Evolutionary conservation across 1,140 invertebrate species (phyloP).

Genomic region (Papilio polytes): DNA sequence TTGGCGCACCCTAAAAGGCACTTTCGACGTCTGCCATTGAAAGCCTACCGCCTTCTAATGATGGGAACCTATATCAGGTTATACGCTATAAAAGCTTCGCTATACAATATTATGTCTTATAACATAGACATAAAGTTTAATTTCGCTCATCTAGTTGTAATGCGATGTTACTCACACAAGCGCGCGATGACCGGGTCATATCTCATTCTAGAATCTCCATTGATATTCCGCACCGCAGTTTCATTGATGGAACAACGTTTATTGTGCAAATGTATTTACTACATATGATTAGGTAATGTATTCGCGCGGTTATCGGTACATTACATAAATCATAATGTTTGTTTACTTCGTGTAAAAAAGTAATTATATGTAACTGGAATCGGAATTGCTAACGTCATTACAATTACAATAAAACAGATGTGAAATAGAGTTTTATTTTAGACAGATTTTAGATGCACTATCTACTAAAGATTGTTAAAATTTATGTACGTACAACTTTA

Average conservation of each 20-base stretch:
- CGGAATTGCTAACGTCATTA: no score
- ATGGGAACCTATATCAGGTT: conserved; percentile 37
- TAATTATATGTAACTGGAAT: neutral
- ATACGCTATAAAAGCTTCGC: conserved; percentile 25
- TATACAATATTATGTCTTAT: conserved; percentile 34
- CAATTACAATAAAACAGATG: no score
- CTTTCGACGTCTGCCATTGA: conserved; percentile 38
- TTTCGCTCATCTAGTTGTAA: conserved; percentile 28
- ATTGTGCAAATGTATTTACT: conserved; percentile 27
- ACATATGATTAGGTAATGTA: conserved; percentile 1
- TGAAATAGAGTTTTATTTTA: no score
- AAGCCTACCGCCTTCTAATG: conserved; percentile 32
- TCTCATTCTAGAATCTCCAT: conserved; percentile 74
- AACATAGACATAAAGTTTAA: conserved; percentile 35
- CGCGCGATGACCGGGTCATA: conserved; percentile 68
- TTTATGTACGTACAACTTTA: no score
- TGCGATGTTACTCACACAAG: conserved; percentile 57
- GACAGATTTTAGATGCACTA: no score
- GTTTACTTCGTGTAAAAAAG: neutral
- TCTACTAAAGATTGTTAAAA: no score
- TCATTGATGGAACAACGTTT: conserved; percentile 67
- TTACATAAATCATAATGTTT: conserved; percentile 2
- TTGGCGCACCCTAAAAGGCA: conserved; percentile 37
- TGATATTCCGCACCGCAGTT: conserved; percentile 76
- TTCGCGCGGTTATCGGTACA: neutral